A percentile compares a stretch with the other conserved stretches of the same genome.
These are phyloP conservation scores for Digitonthophagus gazella DNA, from an alignment of 2,888 invertebrate genomes.

Conservation along the genomic window DNA sequence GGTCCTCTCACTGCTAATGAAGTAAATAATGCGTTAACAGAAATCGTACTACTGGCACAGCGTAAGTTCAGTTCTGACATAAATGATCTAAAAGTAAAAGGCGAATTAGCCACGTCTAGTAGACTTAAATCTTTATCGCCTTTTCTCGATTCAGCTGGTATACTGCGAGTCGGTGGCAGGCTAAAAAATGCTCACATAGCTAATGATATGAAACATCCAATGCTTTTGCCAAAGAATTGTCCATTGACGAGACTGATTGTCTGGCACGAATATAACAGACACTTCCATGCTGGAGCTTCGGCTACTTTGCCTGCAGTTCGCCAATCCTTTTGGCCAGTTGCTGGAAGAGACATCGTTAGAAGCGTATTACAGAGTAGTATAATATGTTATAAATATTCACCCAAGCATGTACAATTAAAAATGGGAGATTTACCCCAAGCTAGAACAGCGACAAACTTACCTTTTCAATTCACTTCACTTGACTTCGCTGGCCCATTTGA, in stretches of 20 bases:
- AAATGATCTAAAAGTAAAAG: background rate
- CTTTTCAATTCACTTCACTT: constrained; percentile 31
- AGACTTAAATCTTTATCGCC: constrained; percentile 8
- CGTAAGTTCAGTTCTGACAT: background rate
- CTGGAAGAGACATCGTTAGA: constrained; percentile 20
- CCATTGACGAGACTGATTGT: constrained; percentile 12
- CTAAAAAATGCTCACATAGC: constrained; percentile 13
- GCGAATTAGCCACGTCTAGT: background rate
- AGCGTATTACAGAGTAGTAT: constrained; percentile 22
- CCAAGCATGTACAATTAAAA: constrained; percentile 14
- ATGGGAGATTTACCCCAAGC: constrained; percentile 29
- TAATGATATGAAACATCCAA: constrained; percentile 10
- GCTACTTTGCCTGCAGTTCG: constrained; percentile 29
- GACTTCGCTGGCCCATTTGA: constrained; percentile 36
- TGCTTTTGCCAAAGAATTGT: constrained; percentile 16
- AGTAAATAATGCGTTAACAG: background rate
- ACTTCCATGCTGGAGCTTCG: constrained; percentile 34
- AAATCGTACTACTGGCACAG: constrained; percentile 5
- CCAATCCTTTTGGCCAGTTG: constrained; percentile 29
- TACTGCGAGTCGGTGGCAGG: constrained; percentile 12
- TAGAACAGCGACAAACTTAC: constrained; percentile 25
- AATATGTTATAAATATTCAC: constrained; percentile 18
- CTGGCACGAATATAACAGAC: background rate
- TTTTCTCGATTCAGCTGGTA: constrained; percentile 11
- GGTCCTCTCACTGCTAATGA: background rate